Evolutionary conservation across 2,797 vertebrate species (phyloP), one percentile per base, ranked within the genome.

Genomic region (Babyrousa celebensis): DNA sequence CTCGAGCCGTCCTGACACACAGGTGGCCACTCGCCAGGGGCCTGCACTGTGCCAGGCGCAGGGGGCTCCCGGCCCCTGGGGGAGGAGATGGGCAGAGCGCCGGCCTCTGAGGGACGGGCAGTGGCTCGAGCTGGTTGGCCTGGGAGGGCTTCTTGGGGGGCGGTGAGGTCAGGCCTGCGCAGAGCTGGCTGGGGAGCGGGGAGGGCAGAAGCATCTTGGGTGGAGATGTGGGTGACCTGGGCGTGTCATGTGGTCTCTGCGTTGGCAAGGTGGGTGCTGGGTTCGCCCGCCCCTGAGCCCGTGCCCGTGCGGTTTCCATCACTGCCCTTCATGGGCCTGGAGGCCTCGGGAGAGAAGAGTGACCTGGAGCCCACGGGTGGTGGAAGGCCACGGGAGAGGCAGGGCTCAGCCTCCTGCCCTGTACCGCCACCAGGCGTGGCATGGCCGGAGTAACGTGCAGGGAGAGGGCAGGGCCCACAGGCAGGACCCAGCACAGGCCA

Each of bases 401-500:
- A 56, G 1, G 10, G n/a, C 56, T 12, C 20, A 21, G 36, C 15
- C 10, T 6, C 17, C n/a, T 14, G 65, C 36, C n/a, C 56, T 3
- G 4, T 2, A 0, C 16, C 25, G 25, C 32, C 21, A 2, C 43
- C 4, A 12, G 48, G 27, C 25, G 14, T 5, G 27, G 52, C 32
- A 2, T 1, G 5, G 3, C 1, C 1, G 4, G 18, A 14, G 36
- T 5, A 0, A 25, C 0, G 3, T 43, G 12, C 23, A 40, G 72
- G 74, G 25, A 3, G 1, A 14, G n/a, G 29, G 40, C 70, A 25
- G 80, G 6, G 71, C 43, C 71, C 40, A 4, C 12, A 48, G 23
- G 62, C 27, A 14, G 48, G 48, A 36, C n/a, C 25, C 3, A 5
- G 21, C 5, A 7, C 23, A 0, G 29, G 29, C 67, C 29, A 2